phyloP scores from a whole-genome alignment of 2,113 vertebrate genomes.

The Zapus hudsonius region DNA sequence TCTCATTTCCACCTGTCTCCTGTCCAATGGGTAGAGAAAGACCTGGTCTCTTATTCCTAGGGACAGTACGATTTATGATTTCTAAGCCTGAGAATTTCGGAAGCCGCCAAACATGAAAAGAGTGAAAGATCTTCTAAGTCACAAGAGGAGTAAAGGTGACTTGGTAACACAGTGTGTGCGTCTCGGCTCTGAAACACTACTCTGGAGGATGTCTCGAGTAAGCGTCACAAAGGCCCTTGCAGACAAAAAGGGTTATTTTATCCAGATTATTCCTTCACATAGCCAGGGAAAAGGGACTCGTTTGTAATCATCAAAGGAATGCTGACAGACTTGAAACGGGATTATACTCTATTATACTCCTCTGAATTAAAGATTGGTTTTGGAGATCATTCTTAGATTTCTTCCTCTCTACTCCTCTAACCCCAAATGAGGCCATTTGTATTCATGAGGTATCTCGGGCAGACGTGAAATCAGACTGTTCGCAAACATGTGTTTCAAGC shows the following conservation, averaged over 20 bases:
- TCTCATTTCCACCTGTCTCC: slow-evolving; percentile 49
- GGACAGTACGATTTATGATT: slow-evolving; percentile 46
- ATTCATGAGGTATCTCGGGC: slow-evolving; percentile 64
- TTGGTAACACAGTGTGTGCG: background rate
- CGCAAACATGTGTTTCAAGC: slow-evolving; percentile 63
- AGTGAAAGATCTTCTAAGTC: slow-evolving; percentile 33
- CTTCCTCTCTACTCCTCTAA: slow-evolving; percentile 49
- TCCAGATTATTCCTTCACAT: slow-evolving; percentile 68
- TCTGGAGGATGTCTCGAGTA: slow-evolving; percentile 49
- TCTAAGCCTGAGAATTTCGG: slow-evolving; percentile 44
- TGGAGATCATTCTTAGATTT: slow-evolving; percentile 72
- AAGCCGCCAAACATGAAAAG: slow-evolving; percentile 39
- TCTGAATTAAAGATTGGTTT: slow-evolving; percentile 74
- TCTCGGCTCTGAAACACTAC: slow-evolving; percentile 55
- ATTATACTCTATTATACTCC: slow-evolving; percentile 76
- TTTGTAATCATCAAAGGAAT: slow-evolving; percentile 80
- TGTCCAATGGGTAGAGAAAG: background rate
- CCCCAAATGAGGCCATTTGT: slow-evolving; percentile 68
- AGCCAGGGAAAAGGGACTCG: slow-evolving; percentile 48
- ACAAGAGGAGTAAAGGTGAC: slow-evolving; percentile 35
- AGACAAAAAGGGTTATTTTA: slow-evolving; percentile 76
- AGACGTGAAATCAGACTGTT: slow-evolving; percentile 74
- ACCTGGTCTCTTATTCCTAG: background rate
- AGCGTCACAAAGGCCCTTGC: background rate
- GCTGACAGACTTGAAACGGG: slow-evolving; percentile 77